These are phyloP conservation scores for Sinocyclocheilus grahami DNA, from an alignment of 2,113 vertebrate genomes.

Conservation along the genomic window DNA sequence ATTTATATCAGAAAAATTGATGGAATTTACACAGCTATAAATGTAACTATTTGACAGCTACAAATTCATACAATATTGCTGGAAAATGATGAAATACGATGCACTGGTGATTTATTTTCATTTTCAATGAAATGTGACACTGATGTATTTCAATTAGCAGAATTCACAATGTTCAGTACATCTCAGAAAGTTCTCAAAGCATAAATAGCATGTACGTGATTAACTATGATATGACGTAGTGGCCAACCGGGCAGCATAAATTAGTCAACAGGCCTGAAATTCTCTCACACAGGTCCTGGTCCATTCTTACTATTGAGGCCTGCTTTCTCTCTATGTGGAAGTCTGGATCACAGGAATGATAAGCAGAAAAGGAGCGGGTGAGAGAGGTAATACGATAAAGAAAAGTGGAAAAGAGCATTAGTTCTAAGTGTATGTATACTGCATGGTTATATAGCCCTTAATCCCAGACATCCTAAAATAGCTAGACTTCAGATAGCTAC, in stretches of 20 bases:
- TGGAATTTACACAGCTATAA: not conserved
- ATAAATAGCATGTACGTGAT: not conserved
- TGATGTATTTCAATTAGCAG: not conserved
- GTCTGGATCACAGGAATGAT: slow-evolving; percentile 27
- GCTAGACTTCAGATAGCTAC: not conserved
- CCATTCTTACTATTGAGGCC: not conserved
- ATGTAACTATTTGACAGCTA: not conserved
- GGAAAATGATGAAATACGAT: not conserved
- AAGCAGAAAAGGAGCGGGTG: not conserved
- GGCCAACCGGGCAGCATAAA: not conserved
- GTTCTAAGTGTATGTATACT: too few species aligned
- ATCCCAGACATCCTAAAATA: too few species aligned
- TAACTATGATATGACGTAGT: not conserved
- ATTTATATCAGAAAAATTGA: not conserved
- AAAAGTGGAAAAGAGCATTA: not conserved
- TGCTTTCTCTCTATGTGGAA: slow-evolving; percentile 34
- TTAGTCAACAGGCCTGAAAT: not conserved
- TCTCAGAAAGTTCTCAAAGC: not conserved
- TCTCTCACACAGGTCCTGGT: not conserved
- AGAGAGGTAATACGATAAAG: not conserved
- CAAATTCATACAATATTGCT: not conserved
- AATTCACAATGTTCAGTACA: not conserved
- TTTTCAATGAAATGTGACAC: not conserved
- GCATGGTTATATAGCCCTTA: not conserved
- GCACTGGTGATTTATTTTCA: not conserved